A percentile compares a stretch with the other conserved stretches of the same genome.
Evolutionary conservation across 1,140 invertebrate genomes (phyloP).

Genomic region (Liolophura sinensis): DNA sequence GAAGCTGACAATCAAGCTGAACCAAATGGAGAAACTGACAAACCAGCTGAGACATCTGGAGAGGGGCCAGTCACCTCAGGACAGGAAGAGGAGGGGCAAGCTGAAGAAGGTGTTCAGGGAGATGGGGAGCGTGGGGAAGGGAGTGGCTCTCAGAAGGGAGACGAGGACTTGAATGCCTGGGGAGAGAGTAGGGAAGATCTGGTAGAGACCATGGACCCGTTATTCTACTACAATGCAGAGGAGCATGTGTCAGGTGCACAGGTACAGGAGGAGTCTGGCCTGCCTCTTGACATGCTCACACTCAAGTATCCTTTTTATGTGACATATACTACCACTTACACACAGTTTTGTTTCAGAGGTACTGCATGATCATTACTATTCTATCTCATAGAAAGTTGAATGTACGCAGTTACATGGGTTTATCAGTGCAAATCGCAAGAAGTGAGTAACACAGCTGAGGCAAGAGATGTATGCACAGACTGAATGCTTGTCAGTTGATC

Average conservation of each 20-base stretch:
- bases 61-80: neutral
- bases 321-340: neutral
- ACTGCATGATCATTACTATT: no score
- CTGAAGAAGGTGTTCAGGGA: constrained; percentile 4
- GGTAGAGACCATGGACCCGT: constrained; percentile 42
- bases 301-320: constrained; percentile 46
- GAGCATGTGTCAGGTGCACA: constrained; percentile 41
- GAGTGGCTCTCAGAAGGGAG: neutral
- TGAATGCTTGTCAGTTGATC: constrained; percentile 3
- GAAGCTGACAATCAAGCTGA: constrained; percentile 11
- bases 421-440: no score
- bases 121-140: constrained; percentile 9
- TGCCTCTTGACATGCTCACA: constrained; percentile 48
- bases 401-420: no score
- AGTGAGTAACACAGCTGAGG: neutral
- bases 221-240: constrained; percentile 56
- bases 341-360: no score
- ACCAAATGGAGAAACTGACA: neutral
- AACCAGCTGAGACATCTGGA: neutral
- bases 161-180: neutral
- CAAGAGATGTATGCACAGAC: neutral
- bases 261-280: constrained; percentile 48
- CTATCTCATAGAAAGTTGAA: no score
- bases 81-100: neutral
- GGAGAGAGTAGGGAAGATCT: constrained; percentile 27